These are phyloP conservation scores for Catalaphyllia jardinei DNA, from an alignment of 64 coral and sea anemone genomes.

Conservation along the genomic window DNA sequence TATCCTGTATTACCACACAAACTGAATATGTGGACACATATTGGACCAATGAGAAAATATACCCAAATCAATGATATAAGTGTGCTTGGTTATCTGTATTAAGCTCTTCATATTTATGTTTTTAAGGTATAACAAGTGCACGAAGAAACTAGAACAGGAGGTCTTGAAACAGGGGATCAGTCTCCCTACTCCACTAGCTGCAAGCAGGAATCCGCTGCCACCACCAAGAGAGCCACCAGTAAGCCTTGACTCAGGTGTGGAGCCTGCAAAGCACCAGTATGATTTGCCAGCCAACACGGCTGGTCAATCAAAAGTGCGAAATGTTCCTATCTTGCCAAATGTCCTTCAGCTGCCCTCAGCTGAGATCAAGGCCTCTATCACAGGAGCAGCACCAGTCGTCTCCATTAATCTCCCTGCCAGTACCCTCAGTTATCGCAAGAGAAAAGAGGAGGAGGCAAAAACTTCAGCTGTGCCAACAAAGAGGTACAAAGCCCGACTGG, in stretches of 20 bases:
- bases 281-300: conserved; percentile 44
- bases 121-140: conserved; percentile 59
- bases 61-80: no score
- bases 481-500: conserved; percentile 21
- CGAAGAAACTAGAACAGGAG: conserved; percentile 36
- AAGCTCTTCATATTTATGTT: neutral
- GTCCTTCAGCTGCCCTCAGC: neutral
- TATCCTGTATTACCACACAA: no score
- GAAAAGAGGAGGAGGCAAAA: neutral
- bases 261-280: no score
- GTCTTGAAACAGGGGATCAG: conserved; percentile 42
- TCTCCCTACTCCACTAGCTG: neutral
- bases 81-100: no score
- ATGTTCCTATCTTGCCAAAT: neutral
- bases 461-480: neutral
- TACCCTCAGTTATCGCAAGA: conserved; percentile 23
- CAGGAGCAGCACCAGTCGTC: neutral
- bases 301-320: neutral
- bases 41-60: no score
- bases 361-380: neutral
- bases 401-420: neutral
- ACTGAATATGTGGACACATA: no score
- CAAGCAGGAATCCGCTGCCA: neutral
- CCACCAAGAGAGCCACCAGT: neutral
- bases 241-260: no score